A percentile compares a stretch with the other conserved stretches of the same genome.
phyloP scores from a whole-genome alignment of 2,888 invertebrate genomes.

The Oxytorus armatus region DNA sequence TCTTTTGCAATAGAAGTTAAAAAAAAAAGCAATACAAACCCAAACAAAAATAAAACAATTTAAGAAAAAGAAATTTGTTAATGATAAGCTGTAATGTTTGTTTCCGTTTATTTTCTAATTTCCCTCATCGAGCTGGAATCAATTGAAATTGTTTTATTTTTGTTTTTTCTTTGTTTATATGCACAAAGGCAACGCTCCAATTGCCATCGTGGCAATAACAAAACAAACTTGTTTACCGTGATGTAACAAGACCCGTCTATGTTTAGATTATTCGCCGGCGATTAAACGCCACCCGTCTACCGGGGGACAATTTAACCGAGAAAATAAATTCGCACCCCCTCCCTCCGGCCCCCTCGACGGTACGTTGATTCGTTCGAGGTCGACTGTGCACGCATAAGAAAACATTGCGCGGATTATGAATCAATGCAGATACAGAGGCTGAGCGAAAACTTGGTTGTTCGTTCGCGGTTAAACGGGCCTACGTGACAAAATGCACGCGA shows the following conservation, averaged over 20 bases:
- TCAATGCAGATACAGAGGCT: slow-evolving; percentile 6
- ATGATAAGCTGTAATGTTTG: too few species aligned
- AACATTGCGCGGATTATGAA: not conserved
- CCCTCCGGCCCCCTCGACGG: not conserved
- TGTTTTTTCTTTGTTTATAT: not conserved
- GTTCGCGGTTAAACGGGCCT: slow-evolving; percentile 24
- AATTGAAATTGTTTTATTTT: not conserved
- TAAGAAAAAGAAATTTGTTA: slow-evolving; percentile 16
- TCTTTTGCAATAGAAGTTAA: too few species aligned
- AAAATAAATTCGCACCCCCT: not conserved
- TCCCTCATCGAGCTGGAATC: not conserved
- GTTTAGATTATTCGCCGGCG: slow-evolving; percentile 64
- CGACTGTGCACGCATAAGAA: not conserved
- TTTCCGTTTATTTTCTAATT: too few species aligned
- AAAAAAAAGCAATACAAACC: too few species aligned
- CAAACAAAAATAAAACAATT: too few species aligned
- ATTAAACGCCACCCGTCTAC: slow-evolving; percentile 38
- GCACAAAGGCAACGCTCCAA: slow-evolving; percentile 56
- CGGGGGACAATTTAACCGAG: slow-evolving; percentile 1
- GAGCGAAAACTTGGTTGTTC: not conserved
- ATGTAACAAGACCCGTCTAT: slow-evolving; percentile 57
- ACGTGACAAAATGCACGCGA: slow-evolving; percentile 59
- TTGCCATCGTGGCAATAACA: slow-evolving; percentile 52
- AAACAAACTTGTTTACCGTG: slow-evolving; percentile 67
- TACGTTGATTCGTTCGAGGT: not conserved